A percentile compares a stretch with the other conserved stretches of the same genome.
phyloP scores from a whole-genome alignment of 2,113 vertebrate genomes.

The Megaleporinus macrocephalus region DNA sequence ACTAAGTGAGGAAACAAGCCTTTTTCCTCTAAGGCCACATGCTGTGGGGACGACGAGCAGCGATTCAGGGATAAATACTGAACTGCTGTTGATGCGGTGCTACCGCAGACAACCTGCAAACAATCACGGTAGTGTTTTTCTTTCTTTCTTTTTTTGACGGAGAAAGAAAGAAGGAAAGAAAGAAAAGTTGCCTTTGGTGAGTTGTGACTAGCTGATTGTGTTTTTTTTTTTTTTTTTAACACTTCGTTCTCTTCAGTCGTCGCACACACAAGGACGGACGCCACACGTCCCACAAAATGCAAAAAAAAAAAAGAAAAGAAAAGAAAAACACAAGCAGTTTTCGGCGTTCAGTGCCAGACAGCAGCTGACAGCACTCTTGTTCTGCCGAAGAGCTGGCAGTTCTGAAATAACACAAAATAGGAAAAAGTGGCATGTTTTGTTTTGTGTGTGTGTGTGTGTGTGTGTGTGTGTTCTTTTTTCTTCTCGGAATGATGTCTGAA shows the following conservation, averaged over 20 bases:
- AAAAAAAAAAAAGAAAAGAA: not conserved
- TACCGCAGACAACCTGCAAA: conserved; percentile 22
- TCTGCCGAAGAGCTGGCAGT: not conserved
- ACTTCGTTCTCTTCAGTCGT: not conserved
- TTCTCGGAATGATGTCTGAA: conserved; percentile 2
- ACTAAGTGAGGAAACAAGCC: not conserved
- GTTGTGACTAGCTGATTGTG: conserved; percentile 31
- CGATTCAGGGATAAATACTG: conserved; percentile 22
- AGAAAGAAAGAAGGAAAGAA: conserved; percentile 1
- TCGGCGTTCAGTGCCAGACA: not conserved
- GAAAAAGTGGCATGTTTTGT: not conserved
- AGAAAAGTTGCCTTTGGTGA: too few relatives aligned
- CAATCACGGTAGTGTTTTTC: conserved; percentile 18
- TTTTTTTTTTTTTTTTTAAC: not conserved
- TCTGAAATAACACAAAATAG: conserved; percentile 16
- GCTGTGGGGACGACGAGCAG: not conserved
- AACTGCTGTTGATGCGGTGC: conserved; percentile 8
- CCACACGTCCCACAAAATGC: conserved; percentile 12
- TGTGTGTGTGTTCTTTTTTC: too few relatives aligned
- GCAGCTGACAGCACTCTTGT: not conserved
- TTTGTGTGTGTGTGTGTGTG: too few relatives aligned
- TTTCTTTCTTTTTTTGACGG: not conserved
- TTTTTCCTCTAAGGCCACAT: not conserved
- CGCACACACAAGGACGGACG: not conserved
- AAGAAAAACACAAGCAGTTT: not conserved